These are phyloP conservation scores for Mystacornis crossleyi DNA, from an alignment of 2,113 vertebrate species.

Conservation along the genomic window DNA sequence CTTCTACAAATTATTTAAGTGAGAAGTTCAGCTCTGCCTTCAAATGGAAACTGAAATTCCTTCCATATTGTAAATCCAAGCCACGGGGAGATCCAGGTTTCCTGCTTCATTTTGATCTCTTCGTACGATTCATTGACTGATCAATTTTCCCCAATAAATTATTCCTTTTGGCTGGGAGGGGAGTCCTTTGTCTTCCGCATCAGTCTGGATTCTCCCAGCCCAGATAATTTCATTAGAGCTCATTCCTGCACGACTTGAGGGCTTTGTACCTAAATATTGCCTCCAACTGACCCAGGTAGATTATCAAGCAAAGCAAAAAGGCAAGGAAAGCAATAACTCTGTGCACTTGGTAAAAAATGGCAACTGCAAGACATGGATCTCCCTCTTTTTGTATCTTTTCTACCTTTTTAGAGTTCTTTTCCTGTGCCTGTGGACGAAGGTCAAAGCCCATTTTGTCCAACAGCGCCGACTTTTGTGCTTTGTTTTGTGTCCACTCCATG, in stretches of 20 bases:
- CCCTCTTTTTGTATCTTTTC: background rate
- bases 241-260: background rate
- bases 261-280: background rate
- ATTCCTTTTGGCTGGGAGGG: background rate
- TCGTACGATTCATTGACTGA: background rate
- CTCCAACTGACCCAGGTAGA: background rate
- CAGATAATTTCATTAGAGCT: background rate
- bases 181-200: background rate
- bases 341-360: background rate
- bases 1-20: constrained; percentile 11
- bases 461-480: background rate
- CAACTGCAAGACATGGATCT: background rate
- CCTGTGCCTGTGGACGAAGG: background rate
- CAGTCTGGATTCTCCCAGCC: background rate
- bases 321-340: background rate
- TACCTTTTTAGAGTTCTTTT: background rate
- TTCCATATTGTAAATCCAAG: background rate
- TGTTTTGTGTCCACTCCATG: background rate
- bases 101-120: background rate
- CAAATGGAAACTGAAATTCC: background rate
- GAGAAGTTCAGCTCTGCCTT: background rate
- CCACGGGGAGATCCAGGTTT: background rate
- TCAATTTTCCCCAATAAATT: background rate
- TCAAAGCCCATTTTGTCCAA: background rate
- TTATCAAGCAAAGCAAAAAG: background rate